phyloP scores from a whole-genome alignment of 2,888 invertebrate species.

The Eilema sororculum region DNA sequence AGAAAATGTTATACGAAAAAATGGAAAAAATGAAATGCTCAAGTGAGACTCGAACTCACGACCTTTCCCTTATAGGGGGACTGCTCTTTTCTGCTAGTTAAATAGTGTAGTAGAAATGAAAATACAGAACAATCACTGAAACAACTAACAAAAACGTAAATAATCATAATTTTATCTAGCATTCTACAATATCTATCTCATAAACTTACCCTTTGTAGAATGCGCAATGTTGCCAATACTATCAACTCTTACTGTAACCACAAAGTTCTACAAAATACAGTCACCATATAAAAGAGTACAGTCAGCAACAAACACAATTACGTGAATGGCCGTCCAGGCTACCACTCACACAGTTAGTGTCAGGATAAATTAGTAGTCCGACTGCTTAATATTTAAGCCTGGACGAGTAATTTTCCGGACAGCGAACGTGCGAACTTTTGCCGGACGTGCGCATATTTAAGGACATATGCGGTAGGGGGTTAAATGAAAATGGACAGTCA shows the following conservation, averaged over 20 bases:
- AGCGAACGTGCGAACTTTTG: slow-evolving; percentile 25
- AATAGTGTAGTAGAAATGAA: no score
- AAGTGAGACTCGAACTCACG: no score
- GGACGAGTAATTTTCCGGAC: slow-evolving; percentile 29
- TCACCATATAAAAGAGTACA: background rate
- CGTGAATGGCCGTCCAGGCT: slow-evolving; percentile 4
- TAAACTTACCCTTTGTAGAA: no score
- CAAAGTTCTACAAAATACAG: no score
- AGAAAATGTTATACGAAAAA: no score
- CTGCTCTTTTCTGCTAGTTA: no score
- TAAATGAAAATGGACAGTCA: slow-evolving; percentile 14
- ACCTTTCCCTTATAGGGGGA: no score
- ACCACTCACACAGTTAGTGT: slow-evolving; percentile 28
- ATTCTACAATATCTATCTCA: background rate
- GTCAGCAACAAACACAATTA: slow-evolving; percentile 17
- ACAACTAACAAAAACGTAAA: no score
- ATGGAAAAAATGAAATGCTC: no score
- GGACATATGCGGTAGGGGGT: slow-evolving; percentile 16
- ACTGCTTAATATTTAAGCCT: slow-evolving; percentile 34
- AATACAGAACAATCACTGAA: background rate
- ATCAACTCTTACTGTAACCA: no score
- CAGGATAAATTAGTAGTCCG: slow-evolving; percentile 34
- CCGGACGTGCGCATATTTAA: slow-evolving; percentile 33
- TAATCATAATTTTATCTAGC: background rate
- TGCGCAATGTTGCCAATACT: no score